Conservation (phyloP, 2,113 vertebrate genomes). For the Cynoglossus semilaevis region DNA sequence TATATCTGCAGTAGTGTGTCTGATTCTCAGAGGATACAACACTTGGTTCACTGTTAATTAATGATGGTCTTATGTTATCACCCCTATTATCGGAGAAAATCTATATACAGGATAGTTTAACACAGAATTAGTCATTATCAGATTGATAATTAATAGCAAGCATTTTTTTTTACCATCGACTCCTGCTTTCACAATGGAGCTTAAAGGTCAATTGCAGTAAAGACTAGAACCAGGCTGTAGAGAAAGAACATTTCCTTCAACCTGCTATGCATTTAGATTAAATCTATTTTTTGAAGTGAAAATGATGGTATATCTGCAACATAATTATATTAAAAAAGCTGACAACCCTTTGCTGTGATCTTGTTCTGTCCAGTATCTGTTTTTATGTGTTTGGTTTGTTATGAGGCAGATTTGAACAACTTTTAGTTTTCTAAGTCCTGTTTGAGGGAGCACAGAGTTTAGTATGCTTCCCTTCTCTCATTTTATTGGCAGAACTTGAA, state of each 20-base stretch:
- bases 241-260: slow-evolving; percentile 15
- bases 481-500: slow-evolving; percentile 42
- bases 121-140: slow-evolving; percentile 65
- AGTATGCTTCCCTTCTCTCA: slow-evolving; percentile 54
- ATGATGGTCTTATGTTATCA: slow-evolving; percentile 55
- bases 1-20: slow-evolving; percentile 13
- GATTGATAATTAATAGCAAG: slow-evolving; percentile 59
- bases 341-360: too few species aligned
- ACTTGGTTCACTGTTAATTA: slow-evolving; percentile 49
- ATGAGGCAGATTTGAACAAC: slow-evolving; percentile 9
- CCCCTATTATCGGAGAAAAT: slow-evolving; percentile 54
- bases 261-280: slow-evolving; percentile 41
- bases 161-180: slow-evolving; percentile 60
- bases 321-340: too few species aligned
- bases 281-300: slow-evolving; percentile 47
- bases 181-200: slow-evolving; percentile 25
- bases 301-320: slow-evolving; percentile 17
- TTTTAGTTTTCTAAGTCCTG: slow-evolving; percentile 26
- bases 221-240: slow-evolving; percentile 31
- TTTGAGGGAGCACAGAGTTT: slow-evolving; percentile 32
- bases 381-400: slow-evolving; percentile 8
- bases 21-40: slow-evolving; percentile 32
- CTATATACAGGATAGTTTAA: slow-evolving; percentile 56
- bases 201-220: slow-evolving; percentile 35
- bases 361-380: not conserved